These are phyloP conservation scores for Phaonia tiefii DNA, from an alignment of 2,888 invertebrate genomes.

Conservation along the genomic window DNA sequence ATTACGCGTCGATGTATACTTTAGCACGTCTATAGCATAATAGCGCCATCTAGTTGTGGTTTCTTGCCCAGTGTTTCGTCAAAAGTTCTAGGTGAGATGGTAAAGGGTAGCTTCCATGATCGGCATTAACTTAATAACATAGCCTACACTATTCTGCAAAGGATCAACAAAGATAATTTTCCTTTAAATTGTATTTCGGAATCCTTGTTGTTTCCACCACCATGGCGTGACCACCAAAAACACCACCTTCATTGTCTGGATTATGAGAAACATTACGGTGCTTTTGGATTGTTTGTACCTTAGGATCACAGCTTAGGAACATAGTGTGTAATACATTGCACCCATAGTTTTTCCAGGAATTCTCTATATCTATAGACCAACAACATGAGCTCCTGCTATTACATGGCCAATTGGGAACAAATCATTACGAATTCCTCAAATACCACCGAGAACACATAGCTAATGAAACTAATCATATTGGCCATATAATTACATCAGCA, in stretches of 20 bases:
- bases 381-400: slow-evolving; percentile 68
- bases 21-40: no score
- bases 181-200: no score
- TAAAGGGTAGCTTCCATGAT: no score
- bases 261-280: slow-evolving; percentile 68
- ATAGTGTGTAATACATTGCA: no score
- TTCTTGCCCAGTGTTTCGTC: no score
- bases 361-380: slow-evolving; percentile 65
- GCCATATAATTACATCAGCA: slow-evolving; percentile 67
- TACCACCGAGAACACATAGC: slow-evolving; percentile 60
- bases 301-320: slow-evolving; percentile 69
- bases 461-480: slow-evolving; percentile 68
- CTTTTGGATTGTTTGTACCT: slow-evolving; percentile 68
- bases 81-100: no score
- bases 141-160: no score
- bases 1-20: no score
- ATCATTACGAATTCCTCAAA: slow-evolving; percentile 66
- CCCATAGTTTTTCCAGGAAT: not conserved
- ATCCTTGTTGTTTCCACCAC: slow-evolving; percentile 45
- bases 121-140: no score
- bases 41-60: no score
- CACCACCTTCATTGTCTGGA: slow-evolving; percentile 67
- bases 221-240: slow-evolving; percentile 65
- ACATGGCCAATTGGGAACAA: slow-evolving; percentile 70
- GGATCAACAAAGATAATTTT: no score